Percentiles rank a stretch among this genome's conserved stretches.
Conservation (phyloP, 2,797 vertebrate genomes). For the Cirrhinus mrigala region DNA sequence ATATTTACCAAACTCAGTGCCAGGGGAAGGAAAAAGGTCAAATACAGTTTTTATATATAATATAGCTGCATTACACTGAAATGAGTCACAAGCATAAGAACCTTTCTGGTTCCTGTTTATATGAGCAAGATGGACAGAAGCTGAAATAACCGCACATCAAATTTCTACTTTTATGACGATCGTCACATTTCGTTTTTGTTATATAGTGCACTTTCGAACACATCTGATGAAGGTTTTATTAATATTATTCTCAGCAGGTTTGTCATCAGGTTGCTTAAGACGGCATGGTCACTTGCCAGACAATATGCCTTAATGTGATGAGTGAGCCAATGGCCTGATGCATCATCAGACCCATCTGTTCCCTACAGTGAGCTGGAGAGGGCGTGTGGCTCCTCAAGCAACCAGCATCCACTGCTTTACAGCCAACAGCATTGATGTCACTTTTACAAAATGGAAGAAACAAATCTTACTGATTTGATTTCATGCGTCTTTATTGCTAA, state of each 20-base stretch:
- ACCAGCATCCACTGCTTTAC: constrained; percentile 49
- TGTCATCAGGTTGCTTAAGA: constrained; percentile 35
- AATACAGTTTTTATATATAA: neutral
- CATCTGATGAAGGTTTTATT: constrained; percentile 2
- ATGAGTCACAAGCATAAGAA: neutral
- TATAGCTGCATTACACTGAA: neutral
- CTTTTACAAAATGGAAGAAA: constrained; percentile 5
- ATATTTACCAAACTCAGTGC: neutral
- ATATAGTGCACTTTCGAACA: constrained; percentile 1
- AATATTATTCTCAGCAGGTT: neutral
- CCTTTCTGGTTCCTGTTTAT: neutral
- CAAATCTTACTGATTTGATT: neutral
- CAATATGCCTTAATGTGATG: constrained; percentile 56
- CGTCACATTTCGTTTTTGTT: neutral
- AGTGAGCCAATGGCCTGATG: constrained; percentile 50
- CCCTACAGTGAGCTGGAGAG: constrained; percentile 39
- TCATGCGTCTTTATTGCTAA: neutral
- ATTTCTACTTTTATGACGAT: neutral
- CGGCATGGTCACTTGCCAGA: constrained; percentile 53
- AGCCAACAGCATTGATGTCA: constrained; percentile 7
- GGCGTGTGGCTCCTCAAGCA: neutral
- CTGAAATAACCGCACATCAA: neutral
- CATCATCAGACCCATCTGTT: constrained; percentile 64
- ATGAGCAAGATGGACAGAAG: neutral
- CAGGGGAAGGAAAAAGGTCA: neutral